A percentile compares a stretch with the other conserved stretches of the same genome.
These are phyloP conservation scores for Crotalus horridus DNA, from an alignment of 2,113 vertebrate species.

Conservation along the genomic window DNA sequence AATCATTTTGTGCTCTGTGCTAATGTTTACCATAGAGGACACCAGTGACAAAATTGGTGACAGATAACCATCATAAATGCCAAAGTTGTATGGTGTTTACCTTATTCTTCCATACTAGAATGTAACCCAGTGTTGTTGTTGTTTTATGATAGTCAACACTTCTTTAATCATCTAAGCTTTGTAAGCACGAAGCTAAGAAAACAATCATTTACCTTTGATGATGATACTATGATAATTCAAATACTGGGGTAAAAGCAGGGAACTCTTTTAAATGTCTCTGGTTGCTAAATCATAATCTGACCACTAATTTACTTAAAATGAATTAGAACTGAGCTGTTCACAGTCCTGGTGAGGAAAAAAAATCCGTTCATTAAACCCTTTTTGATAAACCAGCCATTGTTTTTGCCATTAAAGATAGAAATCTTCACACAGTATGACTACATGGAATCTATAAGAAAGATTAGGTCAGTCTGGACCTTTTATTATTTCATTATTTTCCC, in stretches of 20 bases:
- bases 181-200: not conserved
- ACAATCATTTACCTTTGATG: not conserved
- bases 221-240: not conserved
- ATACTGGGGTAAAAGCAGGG: not conserved
- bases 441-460: not conserved
- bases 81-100: not conserved
- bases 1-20: conserved; percentile 7
- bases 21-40: not conserved
- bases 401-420: not conserved
- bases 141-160: not conserved
- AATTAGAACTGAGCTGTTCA: not conserved
- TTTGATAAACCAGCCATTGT: not conserved
- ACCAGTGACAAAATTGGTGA: not conserved
- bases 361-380: not conserved
- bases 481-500: not conserved
- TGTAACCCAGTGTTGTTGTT: not conserved
- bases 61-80: not conserved
- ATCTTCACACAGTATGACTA: not conserved
- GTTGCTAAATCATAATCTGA: not conserved
- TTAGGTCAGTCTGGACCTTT: not conserved
- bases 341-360: not conserved
- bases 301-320: not conserved
- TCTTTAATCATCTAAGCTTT: not conserved
- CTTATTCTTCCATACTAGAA: not conserved
- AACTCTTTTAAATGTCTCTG: not conserved